Base-by-base conservation (phyloP, 1,140 invertebrate genomes). In the Mactra quadrangularis region DNA sequence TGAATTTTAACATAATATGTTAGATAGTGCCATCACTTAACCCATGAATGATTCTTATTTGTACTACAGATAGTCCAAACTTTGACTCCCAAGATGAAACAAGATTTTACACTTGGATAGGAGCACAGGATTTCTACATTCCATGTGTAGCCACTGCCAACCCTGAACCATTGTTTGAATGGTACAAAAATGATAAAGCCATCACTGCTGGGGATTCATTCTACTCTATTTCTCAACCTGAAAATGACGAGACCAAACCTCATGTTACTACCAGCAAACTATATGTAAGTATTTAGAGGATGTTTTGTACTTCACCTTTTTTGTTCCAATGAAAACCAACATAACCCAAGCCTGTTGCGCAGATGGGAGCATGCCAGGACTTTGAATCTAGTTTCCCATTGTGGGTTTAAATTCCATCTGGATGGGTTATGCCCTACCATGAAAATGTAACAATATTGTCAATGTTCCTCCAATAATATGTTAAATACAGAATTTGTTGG, bases 51-150 rank as follows among this genome's bases (percentile, higher is more conserved):
- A n/a, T n/a, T n/a, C n/a, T 41, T 41, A 41, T 41, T 6, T 15
- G 15, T 41, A 7, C 6, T 78, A 6, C 62, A 78, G 76, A 60
- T 52, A 22, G 29, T 25, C 76, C 76, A 3, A 78, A 78, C 27
- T 78, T 78, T 55, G 47, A 68, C 22, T 33, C 31, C 22, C 76
- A 78, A 45, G 60, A 45, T 13, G 38, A 17, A 47, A 53, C 53
- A 66, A 38, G 15, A 2, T 78, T 78, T 50, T 78, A 78, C 76
- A 78, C 35, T 3, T 78, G 76, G 76, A 15, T 17, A 17, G 60
- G 45, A 2, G 22, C 60, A 1, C n/a, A n/a, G 22, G 47, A 78
- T 6, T 27, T 38, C 2, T 55, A 68, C 35, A 52, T 78, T 9
- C 22, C 22, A 1, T 78, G 76, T 57, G 38, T 31, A 0, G 38